These are phyloP conservation scores for Nyleta sp. DNA, from an alignment of 2,888 invertebrate genomes.

Conservation along the genomic window DNA sequence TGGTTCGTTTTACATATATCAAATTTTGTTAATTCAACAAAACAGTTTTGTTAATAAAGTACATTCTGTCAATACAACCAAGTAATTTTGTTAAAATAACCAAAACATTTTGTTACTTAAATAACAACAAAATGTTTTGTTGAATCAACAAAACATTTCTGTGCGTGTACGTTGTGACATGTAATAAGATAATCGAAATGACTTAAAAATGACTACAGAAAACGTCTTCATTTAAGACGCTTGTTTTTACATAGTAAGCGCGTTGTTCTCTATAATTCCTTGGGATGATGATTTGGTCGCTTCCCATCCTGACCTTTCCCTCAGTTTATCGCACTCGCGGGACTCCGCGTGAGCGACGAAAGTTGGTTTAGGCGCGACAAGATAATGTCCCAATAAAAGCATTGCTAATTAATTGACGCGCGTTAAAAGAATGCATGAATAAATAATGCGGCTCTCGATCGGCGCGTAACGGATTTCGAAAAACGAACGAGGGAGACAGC, in stretches of 20 bases:
- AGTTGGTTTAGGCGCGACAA: constrained; percentile 41
- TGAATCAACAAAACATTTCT: no score
- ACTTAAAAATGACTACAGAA: no score
- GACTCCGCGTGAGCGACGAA: constrained; percentile 15
- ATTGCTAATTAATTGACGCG: constrained; percentile 51
- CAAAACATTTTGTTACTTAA: no score
- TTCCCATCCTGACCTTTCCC: constrained; percentile 42
- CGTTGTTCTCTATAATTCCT: not conserved
- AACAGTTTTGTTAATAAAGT: no score
- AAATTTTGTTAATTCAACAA: no score
- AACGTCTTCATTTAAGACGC: no score
- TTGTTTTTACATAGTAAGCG: not conserved
- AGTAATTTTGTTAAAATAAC: no score
- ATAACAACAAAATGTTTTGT: no score
- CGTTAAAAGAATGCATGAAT: constrained; percentile 53
- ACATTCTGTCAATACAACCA: no score
- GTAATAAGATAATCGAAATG: no score
- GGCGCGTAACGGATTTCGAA: constrained; percentile 47
- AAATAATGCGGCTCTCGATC: constrained; percentile 38
- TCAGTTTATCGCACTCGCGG: constrained; percentile 43
- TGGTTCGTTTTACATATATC: no score
- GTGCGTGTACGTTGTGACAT: no score
- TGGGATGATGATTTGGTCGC: not conserved
- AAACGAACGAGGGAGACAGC: not conserved
- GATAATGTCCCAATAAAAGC: constrained; percentile 57